A percentile compares a stretch with the other conserved stretches of the same genome.
Conservation (phyloP, 2,888 invertebrate species). For the Tetanocera ferruginea region DNA sequence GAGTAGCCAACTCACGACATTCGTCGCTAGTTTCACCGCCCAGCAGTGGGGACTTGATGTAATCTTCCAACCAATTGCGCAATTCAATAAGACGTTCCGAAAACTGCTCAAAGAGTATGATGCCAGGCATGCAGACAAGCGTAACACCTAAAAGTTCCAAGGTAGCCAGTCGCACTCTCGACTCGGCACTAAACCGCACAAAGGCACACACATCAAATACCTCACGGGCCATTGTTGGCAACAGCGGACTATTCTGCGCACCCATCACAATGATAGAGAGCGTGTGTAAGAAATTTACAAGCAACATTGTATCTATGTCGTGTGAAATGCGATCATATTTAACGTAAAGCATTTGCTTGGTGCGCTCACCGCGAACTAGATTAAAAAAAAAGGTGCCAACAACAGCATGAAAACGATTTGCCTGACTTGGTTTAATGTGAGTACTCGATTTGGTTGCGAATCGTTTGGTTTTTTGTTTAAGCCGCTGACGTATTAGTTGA, state of each 20-base stretch:
- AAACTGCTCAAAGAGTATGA: slow-evolving; percentile 74
- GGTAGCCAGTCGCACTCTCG: slow-evolving; percentile 76
- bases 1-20: slow-evolving; percentile 75
- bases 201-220: slow-evolving; percentile 78
- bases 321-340: slow-evolving; percentile 73
- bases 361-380: slow-evolving; percentile 78
- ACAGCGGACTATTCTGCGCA: slow-evolving; percentile 77
- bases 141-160: slow-evolving; percentile 79
- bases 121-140: slow-evolving; percentile 74
- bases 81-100: slow-evolving; percentile 76
- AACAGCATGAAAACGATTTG: slow-evolving; percentile 80
- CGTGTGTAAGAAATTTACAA: slow-evolving; percentile 79
- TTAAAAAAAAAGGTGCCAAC: slow-evolving; percentile 89
- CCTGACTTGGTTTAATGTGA: slow-evolving; percentile 41
- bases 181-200: slow-evolving; percentile 77
- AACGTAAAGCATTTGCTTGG: slow-evolving; percentile 72
- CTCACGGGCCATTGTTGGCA: slow-evolving; percentile 78
- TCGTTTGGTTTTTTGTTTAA: slow-evolving; percentile 81
- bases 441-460: slow-evolving; percentile 70
- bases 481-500: slow-evolving; percentile 77
- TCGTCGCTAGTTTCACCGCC: slow-evolving; percentile 77
- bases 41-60: slow-evolving; percentile 72
- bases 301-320: slow-evolving; percentile 77
- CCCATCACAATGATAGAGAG: slow-evolving; percentile 77
- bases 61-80: slow-evolving; percentile 77